phyloP scores from a whole-genome alignment of 2,797 vertebrate species.

The Sebastes kiyomatsui region DNA sequence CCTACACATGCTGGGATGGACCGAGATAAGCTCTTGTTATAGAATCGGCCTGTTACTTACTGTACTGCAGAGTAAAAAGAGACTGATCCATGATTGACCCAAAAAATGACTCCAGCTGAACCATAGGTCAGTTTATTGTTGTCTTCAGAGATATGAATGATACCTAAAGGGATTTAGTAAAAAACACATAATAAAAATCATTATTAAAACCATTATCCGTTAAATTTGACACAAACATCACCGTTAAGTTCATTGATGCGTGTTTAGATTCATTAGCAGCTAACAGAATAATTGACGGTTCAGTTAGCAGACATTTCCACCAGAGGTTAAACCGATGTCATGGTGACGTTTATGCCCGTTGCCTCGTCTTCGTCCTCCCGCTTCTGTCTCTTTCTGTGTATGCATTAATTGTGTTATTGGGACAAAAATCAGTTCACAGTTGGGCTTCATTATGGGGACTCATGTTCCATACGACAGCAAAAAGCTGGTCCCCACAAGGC shows the following conservation, averaged over 20 bases:
- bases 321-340: slow-evolving; percentile 4
- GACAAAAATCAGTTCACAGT: not conserved
- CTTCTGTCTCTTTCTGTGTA: not conserved
- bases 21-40: not conserved
- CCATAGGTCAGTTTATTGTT: not conserved
- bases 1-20: not conserved
- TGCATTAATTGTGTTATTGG: not conserved
- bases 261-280: not conserved
- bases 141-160: not conserved
- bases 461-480: not conserved
- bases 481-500: not conserved
- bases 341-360: not conserved
- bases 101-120: not conserved
- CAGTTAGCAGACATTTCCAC: not conserved
- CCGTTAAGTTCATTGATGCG: not conserved
- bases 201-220: not conserved
- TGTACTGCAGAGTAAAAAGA: not conserved
- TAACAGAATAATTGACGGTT: not conserved
- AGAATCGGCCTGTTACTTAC: not conserved
- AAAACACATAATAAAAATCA: not conserved
- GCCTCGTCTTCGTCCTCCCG: not conserved
- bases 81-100: not conserved
- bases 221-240: not conserved
- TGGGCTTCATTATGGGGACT: not conserved
- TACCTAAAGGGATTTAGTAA: not conserved